Conservation (phyloP, 2,888 invertebrate genomes). For the Piscicola geometra region DNA sequence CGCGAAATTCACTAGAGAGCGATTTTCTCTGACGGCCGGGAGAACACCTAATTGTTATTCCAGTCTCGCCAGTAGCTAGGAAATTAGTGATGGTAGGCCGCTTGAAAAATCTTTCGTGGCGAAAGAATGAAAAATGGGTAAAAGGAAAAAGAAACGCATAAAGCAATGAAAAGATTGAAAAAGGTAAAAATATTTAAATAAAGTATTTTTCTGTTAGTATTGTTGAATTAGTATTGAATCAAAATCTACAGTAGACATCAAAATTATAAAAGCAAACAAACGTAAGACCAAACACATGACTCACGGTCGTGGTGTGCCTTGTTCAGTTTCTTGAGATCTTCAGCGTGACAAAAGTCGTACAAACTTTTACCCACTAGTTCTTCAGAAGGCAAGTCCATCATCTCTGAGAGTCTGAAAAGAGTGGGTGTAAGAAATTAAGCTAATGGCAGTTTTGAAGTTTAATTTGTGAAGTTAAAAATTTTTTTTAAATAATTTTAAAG, state of each 20-base stretch:
- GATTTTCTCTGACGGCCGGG: not conserved
- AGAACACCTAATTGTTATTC: not conserved
- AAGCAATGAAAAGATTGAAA: too few species aligned
- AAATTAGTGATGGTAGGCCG: conserved; percentile 6
- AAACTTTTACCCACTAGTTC: conserved; percentile 88
- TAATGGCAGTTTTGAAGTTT: not conserved
- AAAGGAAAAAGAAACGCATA: too few species aligned
- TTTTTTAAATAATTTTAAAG: too few species aligned
- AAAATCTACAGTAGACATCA: too few species aligned
- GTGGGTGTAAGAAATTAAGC: not conserved
- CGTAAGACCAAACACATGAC: too few species aligned
- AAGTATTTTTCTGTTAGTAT: too few species aligned
- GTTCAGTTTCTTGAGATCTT: conserved; percentile 85
- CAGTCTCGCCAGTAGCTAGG: not conserved
- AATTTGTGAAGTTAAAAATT: too few species aligned
- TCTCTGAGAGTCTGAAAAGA: conserved; percentile 82
- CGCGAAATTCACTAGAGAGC: not conserved
- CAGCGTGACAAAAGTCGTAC: conserved; percentile 89
- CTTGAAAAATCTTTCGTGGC: not conserved
- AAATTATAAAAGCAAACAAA: too few species aligned
- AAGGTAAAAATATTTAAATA: too few species aligned
- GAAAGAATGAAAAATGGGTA: not conserved
- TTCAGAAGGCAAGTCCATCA: conserved; percentile 86
- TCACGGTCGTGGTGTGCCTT: conserved; percentile 93
- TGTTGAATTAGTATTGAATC: too few species aligned